Conservation (phyloP, 2,113 vertebrate genomes). For the Ochotona curzoniae region DNA sequence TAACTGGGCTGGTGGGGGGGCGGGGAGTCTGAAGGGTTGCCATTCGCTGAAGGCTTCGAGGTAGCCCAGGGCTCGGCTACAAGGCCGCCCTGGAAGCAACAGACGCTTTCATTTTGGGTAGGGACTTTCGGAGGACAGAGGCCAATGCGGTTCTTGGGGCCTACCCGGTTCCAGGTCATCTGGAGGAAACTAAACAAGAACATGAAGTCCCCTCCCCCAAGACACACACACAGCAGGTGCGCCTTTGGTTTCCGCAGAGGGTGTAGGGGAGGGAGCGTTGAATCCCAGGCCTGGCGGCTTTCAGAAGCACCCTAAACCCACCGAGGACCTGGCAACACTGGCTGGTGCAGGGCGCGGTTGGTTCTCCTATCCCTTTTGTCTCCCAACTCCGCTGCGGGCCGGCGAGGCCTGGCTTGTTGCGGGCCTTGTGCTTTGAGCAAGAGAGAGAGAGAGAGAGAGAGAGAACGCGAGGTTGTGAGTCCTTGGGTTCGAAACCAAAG, state of each 20-base stretch:
- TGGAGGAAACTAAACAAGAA: not conserved
- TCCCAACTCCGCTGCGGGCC: not conserved
- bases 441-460: too few relatives aligned
- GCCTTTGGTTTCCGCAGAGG: not conserved
- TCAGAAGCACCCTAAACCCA: not conserved
- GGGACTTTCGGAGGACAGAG: not conserved
- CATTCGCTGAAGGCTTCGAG: not conserved
- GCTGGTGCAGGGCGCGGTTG: too few relatives aligned
- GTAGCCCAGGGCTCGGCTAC: not conserved
- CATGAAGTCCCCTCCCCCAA: not conserved
- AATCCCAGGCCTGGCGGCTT: not conserved
- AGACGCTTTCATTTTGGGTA: not conserved
- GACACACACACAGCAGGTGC: not conserved
- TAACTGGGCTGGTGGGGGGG: too few relatives aligned
- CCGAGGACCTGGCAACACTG: not conserved
- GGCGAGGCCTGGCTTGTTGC: rapidly evolving
- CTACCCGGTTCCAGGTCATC: not conserved
- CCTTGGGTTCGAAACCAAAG: not conserved
- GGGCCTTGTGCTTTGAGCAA: too few relatives aligned
- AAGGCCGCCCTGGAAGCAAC: not conserved
- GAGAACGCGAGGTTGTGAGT: not conserved
- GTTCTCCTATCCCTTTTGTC: too few relatives aligned
- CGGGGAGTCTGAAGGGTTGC: not conserved
- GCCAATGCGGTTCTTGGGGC: not conserved
- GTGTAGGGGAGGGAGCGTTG: not conserved